phyloP scores from a whole-genome alignment of 2,888 invertebrate species.

The Resseliella maxima region DNA sequence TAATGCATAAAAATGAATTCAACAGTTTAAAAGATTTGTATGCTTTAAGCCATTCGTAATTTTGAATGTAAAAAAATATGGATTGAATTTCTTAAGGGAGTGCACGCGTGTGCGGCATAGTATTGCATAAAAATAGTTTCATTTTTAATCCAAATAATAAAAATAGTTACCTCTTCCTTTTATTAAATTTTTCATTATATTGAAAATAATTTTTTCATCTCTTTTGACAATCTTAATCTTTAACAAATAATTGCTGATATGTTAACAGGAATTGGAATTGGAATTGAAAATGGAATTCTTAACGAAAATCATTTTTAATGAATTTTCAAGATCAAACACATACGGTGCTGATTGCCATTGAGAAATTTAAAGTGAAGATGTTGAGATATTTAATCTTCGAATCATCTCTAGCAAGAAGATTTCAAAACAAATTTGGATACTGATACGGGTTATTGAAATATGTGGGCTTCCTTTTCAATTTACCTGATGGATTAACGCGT shows the following conservation, averaged over 20 bases:
- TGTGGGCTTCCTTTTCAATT: background rate
- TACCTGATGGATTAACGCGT: background rate
- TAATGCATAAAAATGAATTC: background rate
- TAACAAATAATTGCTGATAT: background rate
- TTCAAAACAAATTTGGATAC: background rate
- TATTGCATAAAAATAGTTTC: slow-evolving; percentile 27
- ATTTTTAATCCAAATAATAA: background rate
- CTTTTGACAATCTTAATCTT: slow-evolving; percentile 2
- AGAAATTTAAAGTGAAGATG: background rate
- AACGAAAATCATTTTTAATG: slow-evolving; percentile 16
- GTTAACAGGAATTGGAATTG: slow-evolving; percentile 26
- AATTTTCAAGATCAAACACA: no score
- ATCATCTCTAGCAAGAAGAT: slow-evolving; percentile 5
- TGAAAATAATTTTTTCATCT: background rate
- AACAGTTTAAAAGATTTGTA: background rate
- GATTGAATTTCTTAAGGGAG: background rate
- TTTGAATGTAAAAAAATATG: background rate
- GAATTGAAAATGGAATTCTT: background rate
- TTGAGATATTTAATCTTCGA: slow-evolving; percentile 22
- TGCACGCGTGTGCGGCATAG: slow-evolving; percentile 13
- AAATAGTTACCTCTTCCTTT: slow-evolving; percentile 37
- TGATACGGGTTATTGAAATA: slow-evolving; percentile 28
- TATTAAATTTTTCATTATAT: background rate
- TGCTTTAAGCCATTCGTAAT: background rate
- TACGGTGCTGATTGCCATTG: no score